Base-by-base conservation (phyloP, 2,888 invertebrate species). In the Odontocerum albicorne region DNA sequence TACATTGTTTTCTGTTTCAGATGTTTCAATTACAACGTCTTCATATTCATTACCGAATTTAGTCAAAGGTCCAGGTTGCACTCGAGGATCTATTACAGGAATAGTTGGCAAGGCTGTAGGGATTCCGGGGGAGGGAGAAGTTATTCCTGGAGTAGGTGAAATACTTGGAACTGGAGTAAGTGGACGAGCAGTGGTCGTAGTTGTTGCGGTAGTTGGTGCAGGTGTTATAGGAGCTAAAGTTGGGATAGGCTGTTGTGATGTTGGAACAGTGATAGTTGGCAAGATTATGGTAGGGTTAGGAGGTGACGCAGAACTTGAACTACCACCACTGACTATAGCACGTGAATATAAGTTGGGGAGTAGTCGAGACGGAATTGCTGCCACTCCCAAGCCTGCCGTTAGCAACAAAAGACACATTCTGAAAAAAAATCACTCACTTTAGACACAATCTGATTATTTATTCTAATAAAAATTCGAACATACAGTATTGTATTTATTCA, bases 341-440 rank as follows among this genome's bases (percentile, higher is more conserved):
- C 22, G 17, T 3, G 50, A 42, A 15, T 38, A 15, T 6, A 3
- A 38, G 35, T 35, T 33, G 20, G 27, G 63, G n/a, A 68, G 69
- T 15, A 67, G 60, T 1, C 71, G 72, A n/a, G n/a, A n/a, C 53
- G 68, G 72, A 22, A 69, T 53, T 10, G 75, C 75, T 58, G 75
- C 62, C 55, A 77, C 64, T 55, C 77, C 77, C 61, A 78, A 67
- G 60, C 78, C 78, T 36, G 77, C 75, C 19, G 77, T 76, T 55
- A 78, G 62, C 57, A 78, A 66, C 78, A 77, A 78, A 63, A 77
- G 63, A 67, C 77, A 78, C 78, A 78, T 78, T 20, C 55, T 55
- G 46, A 1, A 55, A 49, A 13, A 52, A 35, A n/a, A n/a, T n/a
- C n/a, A n/a, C n/a, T n/a, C n/a, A n/a, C n/a, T n/a, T n/a, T n/a